Base-by-base conservation (phyloP, 1,140 invertebrate genomes). In the Muscidifurax raptorellus region DNA sequence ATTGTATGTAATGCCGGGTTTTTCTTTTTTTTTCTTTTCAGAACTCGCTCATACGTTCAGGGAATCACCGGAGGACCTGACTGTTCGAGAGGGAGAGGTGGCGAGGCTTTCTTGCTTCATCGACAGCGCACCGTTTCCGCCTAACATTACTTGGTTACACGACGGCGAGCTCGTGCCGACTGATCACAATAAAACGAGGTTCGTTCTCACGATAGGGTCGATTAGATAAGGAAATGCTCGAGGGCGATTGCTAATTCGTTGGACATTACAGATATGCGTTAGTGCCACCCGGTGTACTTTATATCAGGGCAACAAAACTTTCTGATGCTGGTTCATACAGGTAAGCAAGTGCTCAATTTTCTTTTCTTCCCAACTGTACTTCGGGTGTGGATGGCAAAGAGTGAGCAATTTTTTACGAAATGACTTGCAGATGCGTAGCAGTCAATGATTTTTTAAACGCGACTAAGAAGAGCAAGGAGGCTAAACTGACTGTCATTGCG, bases 251-350 rank as follows among this genome's bases (percentile, higher is more conserved):
- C 75, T 80, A 32, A 85, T 86, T 85, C 80, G 76, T 86, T 86
- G n/a, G 66, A 47, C 32, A 0, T 83, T 83, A 80, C 87, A 94
- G 93, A 90, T 93, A 94, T 91, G 91, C 91, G 78, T 87, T 92
- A 87, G 88, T 94, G 91, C 89, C 92, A 90, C 94, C 94, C 88
- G 95, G 95, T 89, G 92, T 94, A 88, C 92, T 95, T 80, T 94
- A 94, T 87, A 95, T 95, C 89, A 92, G 88, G 86, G 91, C 91
- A 86, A 93, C 95, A 64, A 92, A 93, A 88, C 90, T 92, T 78
- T 91, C 91, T 86, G 94, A 95, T 91, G 93, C 94, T 88, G 95
- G 94, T 87, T 93, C 90, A 88, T 95, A 95, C 90, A 94, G 93
- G 92, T 95, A 93, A 89, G 87, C n/a, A 71, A 86, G 6, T 75